Conservation (phyloP, 1,140 invertebrate species). For the Tachypleus tridentatus region DNA sequence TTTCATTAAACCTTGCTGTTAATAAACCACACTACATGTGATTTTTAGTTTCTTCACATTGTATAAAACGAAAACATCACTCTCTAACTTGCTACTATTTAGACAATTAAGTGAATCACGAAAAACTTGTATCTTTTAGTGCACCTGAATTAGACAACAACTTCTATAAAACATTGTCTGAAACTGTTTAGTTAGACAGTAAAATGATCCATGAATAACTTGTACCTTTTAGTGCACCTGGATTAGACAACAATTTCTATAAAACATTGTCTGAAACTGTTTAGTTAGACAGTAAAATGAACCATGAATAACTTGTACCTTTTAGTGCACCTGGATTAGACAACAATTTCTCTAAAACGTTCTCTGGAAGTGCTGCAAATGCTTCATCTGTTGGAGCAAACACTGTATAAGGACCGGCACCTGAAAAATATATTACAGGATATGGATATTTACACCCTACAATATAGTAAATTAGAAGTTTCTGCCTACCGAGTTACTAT, state of each 20-base stretch:
- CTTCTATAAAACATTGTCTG: neutral
- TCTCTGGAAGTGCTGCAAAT: slow-evolving; percentile 30
- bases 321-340: slow-evolving; percentile 10
- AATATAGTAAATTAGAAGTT: neutral
- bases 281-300: slow-evolving; percentile 1
- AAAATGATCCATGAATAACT: no score
- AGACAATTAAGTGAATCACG: no score
- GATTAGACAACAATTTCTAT: neutral
- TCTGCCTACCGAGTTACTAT: no score
- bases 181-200: slow-evolving; percentile 1
- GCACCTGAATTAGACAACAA: neutral
- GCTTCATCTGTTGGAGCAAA: slow-evolving; percentile 42
- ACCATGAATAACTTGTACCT: slow-evolving; percentile 4
- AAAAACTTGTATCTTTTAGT: no score
- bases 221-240: slow-evolving; percentile 12
- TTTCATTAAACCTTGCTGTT: no score
- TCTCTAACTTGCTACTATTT: no score
- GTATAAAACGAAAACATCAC: no score
- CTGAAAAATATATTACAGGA: slow-evolving; percentile 6
- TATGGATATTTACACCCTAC: neutral
- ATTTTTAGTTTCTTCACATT: no score
- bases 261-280: neutral
- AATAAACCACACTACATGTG: no score
- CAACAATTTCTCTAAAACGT: slow-evolving; percentile 6
- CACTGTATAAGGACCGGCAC: slow-evolving; percentile 33